phyloP scores from a whole-genome alignment of 2,888 invertebrate genomes.

The Phasia obesa region DNA sequence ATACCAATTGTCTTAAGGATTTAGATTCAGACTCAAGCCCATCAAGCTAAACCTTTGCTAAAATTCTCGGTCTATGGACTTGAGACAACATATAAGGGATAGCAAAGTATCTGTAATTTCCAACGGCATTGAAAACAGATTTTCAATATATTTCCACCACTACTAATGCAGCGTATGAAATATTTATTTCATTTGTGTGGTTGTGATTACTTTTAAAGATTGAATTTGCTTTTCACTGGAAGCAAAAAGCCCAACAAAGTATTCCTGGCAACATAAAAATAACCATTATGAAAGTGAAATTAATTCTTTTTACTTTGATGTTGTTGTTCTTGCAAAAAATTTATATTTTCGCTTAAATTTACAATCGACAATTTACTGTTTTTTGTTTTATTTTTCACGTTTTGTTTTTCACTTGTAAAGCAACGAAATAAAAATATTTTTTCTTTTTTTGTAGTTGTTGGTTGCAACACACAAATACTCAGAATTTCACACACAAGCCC shows the following conservation, averaged over 20 bases:
- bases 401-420: neutral
- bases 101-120: too few species aligned
- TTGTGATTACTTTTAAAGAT: neutral
- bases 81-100: too few species aligned
- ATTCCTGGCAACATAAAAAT: constrained; percentile 3
- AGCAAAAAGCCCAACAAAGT: neutral
- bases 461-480: neutral
- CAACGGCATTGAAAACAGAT: too few species aligned
- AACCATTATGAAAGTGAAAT: constrained; percentile 59
- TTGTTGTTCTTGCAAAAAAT: constrained; percentile 13
- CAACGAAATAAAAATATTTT: constrained; percentile 27
- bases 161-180: too few species aligned
- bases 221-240: neutral
- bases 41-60: too few species aligned
- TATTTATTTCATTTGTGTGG: neutral
- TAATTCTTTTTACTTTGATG: constrained; percentile 31
- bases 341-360: constrained; percentile 41
- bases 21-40: too few species aligned
- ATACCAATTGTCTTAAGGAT: too few species aligned
- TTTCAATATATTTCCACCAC: too few species aligned
- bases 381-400: neutral
- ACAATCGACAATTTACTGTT: constrained; percentile 56
- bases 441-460: neutral
- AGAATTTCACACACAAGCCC: neutral
- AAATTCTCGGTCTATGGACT: too few species aligned